Evolutionary conservation across 2,113 vertebrate species (phyloP).

Genomic region (Cyprinodon tularosa): DNA sequence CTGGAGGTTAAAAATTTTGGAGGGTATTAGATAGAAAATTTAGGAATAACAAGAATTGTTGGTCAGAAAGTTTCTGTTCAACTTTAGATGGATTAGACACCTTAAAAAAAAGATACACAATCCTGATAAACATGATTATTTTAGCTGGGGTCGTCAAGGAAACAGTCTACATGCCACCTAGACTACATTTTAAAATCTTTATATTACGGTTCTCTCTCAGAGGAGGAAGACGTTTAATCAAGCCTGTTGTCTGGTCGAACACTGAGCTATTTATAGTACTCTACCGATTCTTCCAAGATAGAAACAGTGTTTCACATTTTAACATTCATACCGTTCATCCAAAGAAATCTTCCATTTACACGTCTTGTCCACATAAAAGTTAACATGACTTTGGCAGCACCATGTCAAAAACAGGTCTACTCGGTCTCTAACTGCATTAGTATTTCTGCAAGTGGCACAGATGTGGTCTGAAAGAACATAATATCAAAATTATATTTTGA

Average conservation of each 20-base stretch:
- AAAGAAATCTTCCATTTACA: neutral
- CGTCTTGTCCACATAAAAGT: neutral
- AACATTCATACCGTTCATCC: neutral
- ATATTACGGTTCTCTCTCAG: neutral
- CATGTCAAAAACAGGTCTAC: neutral
- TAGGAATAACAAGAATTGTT: neutral
- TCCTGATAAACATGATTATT: neutral
- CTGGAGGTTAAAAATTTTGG: constrained; percentile 23
- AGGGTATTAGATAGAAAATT: neutral
- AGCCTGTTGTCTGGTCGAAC: no score
- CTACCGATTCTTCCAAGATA: neutral
- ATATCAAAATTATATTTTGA: neutral
- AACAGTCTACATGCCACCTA: neutral
- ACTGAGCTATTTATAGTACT: no score
- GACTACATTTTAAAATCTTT: neutral
- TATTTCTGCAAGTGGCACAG: neutral
- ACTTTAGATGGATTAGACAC: neutral
- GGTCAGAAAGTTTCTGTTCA: neutral
- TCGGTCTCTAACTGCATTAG: neutral
- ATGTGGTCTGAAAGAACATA: neutral
- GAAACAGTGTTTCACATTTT: neutral
- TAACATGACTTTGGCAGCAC: neutral
- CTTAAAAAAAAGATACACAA: neutral
- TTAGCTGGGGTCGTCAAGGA: neutral
- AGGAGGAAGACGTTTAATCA: no score